Evolutionary conservation across 2,113 vertebrate species (phyloP), one percentile per base, ranked within the genome.

Genomic region (Myotis yumanensis): DNA sequence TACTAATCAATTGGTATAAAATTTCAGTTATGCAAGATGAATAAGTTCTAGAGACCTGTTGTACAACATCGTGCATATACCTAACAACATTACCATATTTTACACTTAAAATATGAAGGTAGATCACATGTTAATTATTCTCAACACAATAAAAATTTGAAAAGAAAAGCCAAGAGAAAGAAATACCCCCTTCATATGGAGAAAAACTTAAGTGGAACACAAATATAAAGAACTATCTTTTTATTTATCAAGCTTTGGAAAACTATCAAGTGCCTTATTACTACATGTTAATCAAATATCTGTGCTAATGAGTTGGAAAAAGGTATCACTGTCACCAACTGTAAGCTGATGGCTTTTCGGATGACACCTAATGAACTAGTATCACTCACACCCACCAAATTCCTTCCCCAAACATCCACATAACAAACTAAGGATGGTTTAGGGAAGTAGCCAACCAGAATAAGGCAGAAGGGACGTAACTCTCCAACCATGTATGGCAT

Each of bases 221-320:
- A 40, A 75, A 9, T 59, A 40, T 9, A 85, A 86, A 77, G 11
- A 69, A 37, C 12, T n/a, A 52, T 86, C 75, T 79, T 88, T 11
- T 89, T 75, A 71, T 68, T 54, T 57, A 66, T 87, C 51, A 69
- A 66, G 5, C 92, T 86, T 93, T 92, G 82, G 84, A 32, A 80
- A 76, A 90, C 10, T 32, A 37, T 87, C 71, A 84, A 59, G 18
- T 71, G n/a, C 23, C 25, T 76, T 86, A 37, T 52, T 71, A 80
- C 15, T 62, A 62, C 23, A 11, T 62, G 59, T 52, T 86, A 77
- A 73, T 71, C 30, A 90, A 94, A 82, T 32, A 52, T 35, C 77
- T 64, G 35, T 48, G 25, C 68, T 48, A 20, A 90, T 66, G 52
- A 72, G n/a, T 73, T 16, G 2, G 28, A n/a, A 86, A 46, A 43